Conservation (phyloP, 2,888 invertebrate species). For the Hirtodrosophila duncani region DNA sequence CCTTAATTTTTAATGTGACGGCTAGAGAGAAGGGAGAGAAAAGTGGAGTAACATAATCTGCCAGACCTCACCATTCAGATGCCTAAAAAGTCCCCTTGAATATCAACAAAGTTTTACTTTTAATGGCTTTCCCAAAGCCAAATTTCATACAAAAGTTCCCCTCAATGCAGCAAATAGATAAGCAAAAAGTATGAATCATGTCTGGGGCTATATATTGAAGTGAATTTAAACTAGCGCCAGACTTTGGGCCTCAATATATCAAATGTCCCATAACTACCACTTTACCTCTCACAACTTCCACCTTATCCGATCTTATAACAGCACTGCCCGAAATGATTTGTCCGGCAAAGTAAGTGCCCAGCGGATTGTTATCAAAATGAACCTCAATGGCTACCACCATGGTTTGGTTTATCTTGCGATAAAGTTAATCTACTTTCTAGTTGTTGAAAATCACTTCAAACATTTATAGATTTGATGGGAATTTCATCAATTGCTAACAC, state of each 20-base stretch:
- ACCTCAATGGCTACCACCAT: constrained; percentile 72
- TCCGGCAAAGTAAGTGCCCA: constrained; percentile 72
- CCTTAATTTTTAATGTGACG: constrained; percentile 42
- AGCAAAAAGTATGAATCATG: constrained; percentile 23
- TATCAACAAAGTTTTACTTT: background rate
- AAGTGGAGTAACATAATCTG: background rate
- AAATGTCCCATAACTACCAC: no score
- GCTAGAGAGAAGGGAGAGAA: constrained; percentile 16
- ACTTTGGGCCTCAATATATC: no score
- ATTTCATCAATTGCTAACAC: no score
- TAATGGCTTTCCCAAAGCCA: background rate
- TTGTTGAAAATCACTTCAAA: no score
- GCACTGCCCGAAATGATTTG: constrained; percentile 67
- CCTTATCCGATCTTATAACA: constrained; percentile 51
- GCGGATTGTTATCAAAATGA: constrained; percentile 68
- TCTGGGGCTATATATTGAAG: no score
- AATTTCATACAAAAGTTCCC: constrained; percentile 5
- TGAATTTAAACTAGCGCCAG: no score
- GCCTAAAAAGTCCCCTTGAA: no score
- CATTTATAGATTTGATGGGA: no score
- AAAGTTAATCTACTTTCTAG: no score
- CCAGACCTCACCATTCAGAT: no score
- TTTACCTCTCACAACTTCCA: constrained; percentile 56
- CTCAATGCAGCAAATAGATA: background rate
- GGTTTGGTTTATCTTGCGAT: constrained; percentile 17